Evolutionary conservation across 1,140 invertebrate genomes (phyloP), one percentile per base, ranked within the genome.

Genomic region (Pseudobourletiella spinata): DNA sequence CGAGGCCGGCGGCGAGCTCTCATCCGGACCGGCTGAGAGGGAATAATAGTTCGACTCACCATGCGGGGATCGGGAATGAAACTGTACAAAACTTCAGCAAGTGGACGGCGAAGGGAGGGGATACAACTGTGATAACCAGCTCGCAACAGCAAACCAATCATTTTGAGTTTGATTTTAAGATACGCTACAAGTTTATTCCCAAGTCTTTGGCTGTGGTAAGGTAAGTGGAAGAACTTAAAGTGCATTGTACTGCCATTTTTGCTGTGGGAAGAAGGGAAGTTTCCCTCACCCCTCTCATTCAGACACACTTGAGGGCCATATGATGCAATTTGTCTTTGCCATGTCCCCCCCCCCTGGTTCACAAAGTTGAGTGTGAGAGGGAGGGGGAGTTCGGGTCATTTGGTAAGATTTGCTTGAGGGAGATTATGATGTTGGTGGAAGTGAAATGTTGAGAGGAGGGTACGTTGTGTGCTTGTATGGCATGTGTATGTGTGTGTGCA

Each of bases 111-210:
- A 46, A 28, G 24, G 52, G 58, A 50, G 55, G 50, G 16, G 64
- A 62, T 24, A 66, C 57, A 14, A 68, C 62, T 28, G 59, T 62
- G 18, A 64, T 64, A 18, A 61, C 39, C 2, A 62, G 56, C 16
- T 35, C 32, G 15, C 52, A 62, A 29, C 61, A 67, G 26, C 46
- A 48, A 32, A 42, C 46, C n/a, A 56, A 56, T 25, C 29, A 30
- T 4, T 57, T 69, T 2, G 68, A 70, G 24, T 71, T 73, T 57
- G 71, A 71, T 24, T 72, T 75, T 51, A 70, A 70, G 44, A 78
- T 91, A 60, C 80, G 88, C 22, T 92, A 89, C 76, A 83, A 86
- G 69, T 88, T 88, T 74, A 81, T 88, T 22, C 80, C 84, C 8
- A 78, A 82, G 20, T 79, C 81, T 57, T 84, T 87, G 68, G 88